phyloP scores from a whole-genome alignment of 2,888 invertebrate genomes.

The Eupithecia inturbata region DNA sequence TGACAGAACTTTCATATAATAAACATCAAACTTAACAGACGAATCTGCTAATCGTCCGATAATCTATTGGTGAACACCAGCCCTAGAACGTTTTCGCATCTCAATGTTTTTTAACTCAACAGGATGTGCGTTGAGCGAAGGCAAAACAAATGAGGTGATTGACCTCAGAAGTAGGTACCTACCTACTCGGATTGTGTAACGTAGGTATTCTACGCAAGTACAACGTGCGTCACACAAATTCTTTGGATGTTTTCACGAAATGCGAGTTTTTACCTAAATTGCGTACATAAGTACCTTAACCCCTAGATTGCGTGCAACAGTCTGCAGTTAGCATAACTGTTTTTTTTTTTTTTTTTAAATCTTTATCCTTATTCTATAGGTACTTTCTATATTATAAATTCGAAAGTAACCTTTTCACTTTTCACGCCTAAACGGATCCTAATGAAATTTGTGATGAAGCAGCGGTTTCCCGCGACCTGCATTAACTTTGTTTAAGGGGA shows the following conservation, averaged over 20 bases:
- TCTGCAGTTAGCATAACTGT: too few species aligned
- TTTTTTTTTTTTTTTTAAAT: too few species aligned
- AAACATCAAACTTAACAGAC: neutral
- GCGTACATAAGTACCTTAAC: neutral
- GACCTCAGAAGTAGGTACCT: constrained; percentile 19
- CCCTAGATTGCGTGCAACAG: too few species aligned
- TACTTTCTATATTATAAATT: too few species aligned
- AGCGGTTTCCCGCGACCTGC: too few species aligned
- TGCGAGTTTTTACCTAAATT: neutral
- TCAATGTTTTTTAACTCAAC: constrained; percentile 12
- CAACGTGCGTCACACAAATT: constrained; percentile 2
- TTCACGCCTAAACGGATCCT: too few species aligned
- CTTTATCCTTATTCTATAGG: too few species aligned
- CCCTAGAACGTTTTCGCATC: neutral
- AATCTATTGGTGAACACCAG: neutral
- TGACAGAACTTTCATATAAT: neutral
- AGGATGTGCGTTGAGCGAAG: constrained; percentile 20
- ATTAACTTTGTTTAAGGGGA: too few species aligned
- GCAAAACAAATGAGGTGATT: constrained; percentile 27
- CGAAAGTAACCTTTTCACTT: too few species aligned
- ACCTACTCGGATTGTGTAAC: constrained; percentile 24
- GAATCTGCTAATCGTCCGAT: neutral
- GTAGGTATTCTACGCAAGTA: constrained; percentile 25
- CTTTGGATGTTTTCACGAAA: constrained; percentile 15
- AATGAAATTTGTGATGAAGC: too few species aligned